phyloP scores from a whole-genome alignment of 2,797 vertebrate genomes.

The Lepus townsendii region DNA sequence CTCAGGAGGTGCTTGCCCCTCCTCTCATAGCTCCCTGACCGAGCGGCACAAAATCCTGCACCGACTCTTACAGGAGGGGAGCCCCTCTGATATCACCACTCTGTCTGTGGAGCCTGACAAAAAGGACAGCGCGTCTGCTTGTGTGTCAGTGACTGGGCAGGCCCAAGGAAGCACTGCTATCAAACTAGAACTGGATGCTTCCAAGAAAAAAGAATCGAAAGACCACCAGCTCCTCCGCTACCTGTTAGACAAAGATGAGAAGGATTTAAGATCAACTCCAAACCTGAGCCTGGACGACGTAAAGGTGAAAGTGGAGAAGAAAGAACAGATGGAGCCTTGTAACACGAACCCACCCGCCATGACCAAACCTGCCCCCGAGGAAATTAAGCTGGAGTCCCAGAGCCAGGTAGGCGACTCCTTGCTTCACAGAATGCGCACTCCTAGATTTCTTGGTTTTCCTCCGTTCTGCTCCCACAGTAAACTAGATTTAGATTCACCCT shows the following conservation, averaged over 20 bases:
- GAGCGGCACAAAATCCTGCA: slow-evolving; percentile 97
- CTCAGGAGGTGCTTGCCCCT: slow-evolving; percentile 90
- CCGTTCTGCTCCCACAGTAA: neutral
- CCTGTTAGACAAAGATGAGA: slow-evolving; percentile 97
- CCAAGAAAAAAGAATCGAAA: slow-evolving; percentile 93
- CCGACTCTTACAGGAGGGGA: slow-evolving; percentile 96
- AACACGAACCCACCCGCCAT: slow-evolving; percentile 73
- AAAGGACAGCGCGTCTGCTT: slow-evolving; percentile 83
- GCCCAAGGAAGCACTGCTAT: slow-evolving; percentile 76
- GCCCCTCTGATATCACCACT: slow-evolving; percentile 91
- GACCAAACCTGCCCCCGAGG: slow-evolving; percentile 84
- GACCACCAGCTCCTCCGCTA: slow-evolving; percentile 97
- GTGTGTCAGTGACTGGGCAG: slow-evolving; percentile 73
- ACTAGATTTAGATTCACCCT: slow-evolving; percentile 24
- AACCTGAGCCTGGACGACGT: slow-evolving; percentile 95
- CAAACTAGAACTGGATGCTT: slow-evolving; percentile 85
- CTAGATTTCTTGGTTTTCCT: neutral
- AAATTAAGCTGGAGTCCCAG: slow-evolving; percentile 87
- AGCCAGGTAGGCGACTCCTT: slow-evolving; percentile 88
- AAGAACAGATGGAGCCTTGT: slow-evolving; percentile 89
- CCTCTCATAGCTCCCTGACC: slow-evolving; percentile 96
- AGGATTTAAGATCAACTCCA: slow-evolving; percentile 93
- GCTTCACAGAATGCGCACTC: slow-evolving; percentile 5
- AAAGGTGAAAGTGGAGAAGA: slow-evolving; percentile 95
- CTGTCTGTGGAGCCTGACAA: slow-evolving; percentile 89